Evolutionary conservation across 1,140 invertebrate genomes (phyloP).

Genomic region (Trissolcus basalis): DNA sequence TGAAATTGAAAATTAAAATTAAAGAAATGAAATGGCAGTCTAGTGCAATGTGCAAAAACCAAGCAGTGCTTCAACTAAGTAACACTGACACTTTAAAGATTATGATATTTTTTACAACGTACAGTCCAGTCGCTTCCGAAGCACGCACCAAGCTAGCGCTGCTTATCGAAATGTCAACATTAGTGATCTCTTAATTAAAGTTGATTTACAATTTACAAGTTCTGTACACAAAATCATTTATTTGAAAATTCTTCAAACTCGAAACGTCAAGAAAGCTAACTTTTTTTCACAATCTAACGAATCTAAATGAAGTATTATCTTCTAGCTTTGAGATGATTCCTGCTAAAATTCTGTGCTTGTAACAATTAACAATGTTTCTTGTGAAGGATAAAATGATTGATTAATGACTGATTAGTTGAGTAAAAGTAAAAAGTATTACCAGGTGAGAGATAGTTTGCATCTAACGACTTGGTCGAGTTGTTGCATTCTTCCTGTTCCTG

Average conservation of each 20-base stretch:
- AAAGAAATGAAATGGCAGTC: no score
- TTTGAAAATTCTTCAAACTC: no score
- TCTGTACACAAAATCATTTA: no score
- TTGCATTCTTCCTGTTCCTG: slow-evolving; percentile 90
- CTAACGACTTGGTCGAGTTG: slow-evolving; percentile 83
- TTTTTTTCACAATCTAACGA: not conserved
- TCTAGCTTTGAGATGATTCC: no score
- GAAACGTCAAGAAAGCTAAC: not conserved
- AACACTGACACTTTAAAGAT: slow-evolving; percentile 16
- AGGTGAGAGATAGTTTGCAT: slow-evolving; percentile 88
- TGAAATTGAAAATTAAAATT: not conserved
- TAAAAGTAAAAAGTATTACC: slow-evolving; percentile 76
- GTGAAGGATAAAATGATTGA: not conserved
- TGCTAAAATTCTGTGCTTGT: no score
- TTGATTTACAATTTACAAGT: not conserved
- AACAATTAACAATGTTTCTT: no score
- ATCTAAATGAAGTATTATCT: no score
- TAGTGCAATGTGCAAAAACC: slow-evolving; percentile 9
- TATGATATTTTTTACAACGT: slow-evolving; percentile 76
- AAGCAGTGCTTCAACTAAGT: slow-evolving; percentile 39
- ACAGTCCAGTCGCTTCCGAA: slow-evolving; percentile 92
- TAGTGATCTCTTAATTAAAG: slow-evolving; percentile 47
- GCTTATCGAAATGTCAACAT: slow-evolving; percentile 72
- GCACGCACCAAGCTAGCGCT: slow-evolving; percentile 92
- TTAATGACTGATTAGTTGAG: slow-evolving; percentile 1